Evolutionary conservation across 1,140 invertebrate genomes (phyloP), one percentile per base, ranked within the genome.

Genomic region (Onthophagus taurus): DNA sequence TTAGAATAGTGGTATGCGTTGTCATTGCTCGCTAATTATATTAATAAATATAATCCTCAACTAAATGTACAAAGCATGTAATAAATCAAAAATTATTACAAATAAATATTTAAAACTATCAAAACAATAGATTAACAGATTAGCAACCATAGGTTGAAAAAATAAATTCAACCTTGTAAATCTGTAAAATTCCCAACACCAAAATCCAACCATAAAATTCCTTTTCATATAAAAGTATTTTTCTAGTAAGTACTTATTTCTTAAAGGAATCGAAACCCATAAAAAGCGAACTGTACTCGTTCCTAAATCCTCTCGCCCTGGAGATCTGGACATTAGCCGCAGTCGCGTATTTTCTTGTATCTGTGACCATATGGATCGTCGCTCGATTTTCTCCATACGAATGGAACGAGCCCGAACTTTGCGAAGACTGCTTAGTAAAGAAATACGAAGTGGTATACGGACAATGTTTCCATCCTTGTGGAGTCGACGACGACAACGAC

Each of bases 281-380:
- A 42, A 76, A 77, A 18, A 79, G 81, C 0, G 72, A 78, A 12
- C 67, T 91, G 1, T 91, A 92, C 61, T 87, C 85, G 2, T 93
- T 93, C 61, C 76, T 92, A 63, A 81, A 84, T 50, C 89, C 89
- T 0, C 69, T 92, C 42, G 86, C 86, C 1, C 72, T 82, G 17
- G 83, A 87, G 57, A 87, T 91, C 48, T 86, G 85, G 85, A 60
- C 85, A 8, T 85, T 81, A 61, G 77, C 85, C 49, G 62, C 83
- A 14, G 75, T 75, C 0, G 83, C 82, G 21, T 87, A 87, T 60
- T 64, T 83, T 3, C 67, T 85, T 4, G 84, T 87, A 14, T 85
- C 82, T 2, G 69, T 87, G 47, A 85, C 83, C 21, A 85, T 90
- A 67, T 90, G 85, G 69, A 72, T 89, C 12, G 78, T 90, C 13